These are phyloP conservation scores for Conger conger DNA, from an alignment of 2,113 vertebrate genomes.

Conservation along the genomic window DNA sequence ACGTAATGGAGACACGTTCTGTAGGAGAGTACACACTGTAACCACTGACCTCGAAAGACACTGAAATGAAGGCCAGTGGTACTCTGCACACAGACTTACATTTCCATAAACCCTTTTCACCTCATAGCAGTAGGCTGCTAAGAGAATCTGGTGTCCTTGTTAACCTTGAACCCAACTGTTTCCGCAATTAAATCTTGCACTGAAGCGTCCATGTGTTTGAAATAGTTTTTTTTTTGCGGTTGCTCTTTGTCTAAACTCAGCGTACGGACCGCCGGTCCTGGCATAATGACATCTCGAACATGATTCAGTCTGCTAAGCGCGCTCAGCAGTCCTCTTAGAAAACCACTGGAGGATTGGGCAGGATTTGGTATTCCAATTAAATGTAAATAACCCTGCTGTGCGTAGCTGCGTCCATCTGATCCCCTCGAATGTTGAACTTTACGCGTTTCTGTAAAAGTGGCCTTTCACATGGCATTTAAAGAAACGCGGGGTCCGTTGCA, in stretches of 20 bases:
- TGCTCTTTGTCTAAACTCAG: conserved; percentile 5
- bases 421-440: conserved; percentile 21
- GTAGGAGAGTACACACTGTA: neutral
- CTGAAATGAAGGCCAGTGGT: neutral
- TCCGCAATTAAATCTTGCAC: neutral
- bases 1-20: no score
- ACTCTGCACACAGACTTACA: neutral
- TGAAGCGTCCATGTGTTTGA: neutral
- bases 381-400: conserved; percentile 44
- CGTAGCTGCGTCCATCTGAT: neutral
- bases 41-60: neutral
- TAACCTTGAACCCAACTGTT: neutral
- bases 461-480: conserved; percentile 4
- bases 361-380: conserved; percentile 46
- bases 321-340: conserved; percentile 8
- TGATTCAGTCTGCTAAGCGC: conserved; percentile 24
- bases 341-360: conserved; percentile 24
- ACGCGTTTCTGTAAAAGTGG: conserved; percentile 5
- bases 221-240: neutral
- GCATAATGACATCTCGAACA: conserved; percentile 40
- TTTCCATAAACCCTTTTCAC: neutral
- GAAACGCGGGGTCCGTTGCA: neutral
- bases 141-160: neutral
- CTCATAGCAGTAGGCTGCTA: neutral
- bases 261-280: conserved; percentile 27